A percentile compares a stretch with the other conserved stretches of the same genome.
phyloP scores from a whole-genome alignment of 2,888 invertebrate species.

The Arctia plantaginis region DNA sequence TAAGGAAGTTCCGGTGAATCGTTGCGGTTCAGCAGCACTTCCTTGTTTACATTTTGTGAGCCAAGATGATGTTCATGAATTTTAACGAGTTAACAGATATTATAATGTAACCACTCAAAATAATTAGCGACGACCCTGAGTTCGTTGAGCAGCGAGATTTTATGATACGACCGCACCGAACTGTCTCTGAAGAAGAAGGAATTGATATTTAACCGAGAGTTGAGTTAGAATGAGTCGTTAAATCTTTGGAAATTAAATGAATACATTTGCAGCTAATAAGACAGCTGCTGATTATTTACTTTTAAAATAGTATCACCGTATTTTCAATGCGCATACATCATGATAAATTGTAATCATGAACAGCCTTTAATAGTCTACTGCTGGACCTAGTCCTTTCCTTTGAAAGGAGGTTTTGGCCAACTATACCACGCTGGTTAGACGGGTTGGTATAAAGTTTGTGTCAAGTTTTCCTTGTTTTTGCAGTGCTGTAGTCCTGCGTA shows the following conservation, averaged over 20 bases:
- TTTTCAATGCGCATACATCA: background rate
- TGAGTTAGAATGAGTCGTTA: slow-evolving; percentile 1
- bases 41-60: slow-evolving; percentile 17
- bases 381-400: no score
- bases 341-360: background rate
- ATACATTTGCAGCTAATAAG: slow-evolving; percentile 13
- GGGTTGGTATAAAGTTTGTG: no score
- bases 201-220: slow-evolving; percentile 13
- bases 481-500: no score
- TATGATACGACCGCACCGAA: slow-evolving; percentile 1
- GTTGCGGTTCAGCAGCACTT: slow-evolving; percentile 4
- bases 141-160: background rate
- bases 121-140: slow-evolving; percentile 24
- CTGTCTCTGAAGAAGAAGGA: slow-evolving; percentile 18
- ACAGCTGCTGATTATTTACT: background rate
- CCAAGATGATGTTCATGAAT: slow-evolving; percentile 11
- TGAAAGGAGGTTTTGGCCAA: no score
- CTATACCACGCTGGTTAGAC: no score
- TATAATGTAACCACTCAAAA: slow-evolving; percentile 15
- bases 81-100: slow-evolving; percentile 24
- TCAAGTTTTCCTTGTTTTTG: no score
- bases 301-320: background rate
- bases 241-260: slow-evolving; percentile 7
- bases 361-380: no score
- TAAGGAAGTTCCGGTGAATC: slow-evolving; percentile 1